A percentile compares a stretch with the other conserved stretches of the same genome.
Evolutionary conservation across 2,797 vertebrate species (phyloP).

Genomic region (Zenarchopterus dispar): DNA sequence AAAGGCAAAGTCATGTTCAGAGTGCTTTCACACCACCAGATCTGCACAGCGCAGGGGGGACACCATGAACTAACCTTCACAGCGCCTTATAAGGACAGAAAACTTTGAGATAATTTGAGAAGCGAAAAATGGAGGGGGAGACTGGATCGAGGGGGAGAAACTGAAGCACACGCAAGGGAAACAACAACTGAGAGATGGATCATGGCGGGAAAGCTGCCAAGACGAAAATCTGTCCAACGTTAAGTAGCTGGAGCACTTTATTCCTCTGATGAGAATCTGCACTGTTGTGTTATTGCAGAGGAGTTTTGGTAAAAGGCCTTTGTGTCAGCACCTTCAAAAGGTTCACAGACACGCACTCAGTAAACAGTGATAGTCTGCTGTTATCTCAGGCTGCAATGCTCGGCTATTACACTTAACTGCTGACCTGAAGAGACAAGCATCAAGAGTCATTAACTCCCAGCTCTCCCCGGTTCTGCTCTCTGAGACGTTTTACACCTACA

Average conservation of each 20-base stretch:
- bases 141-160: slow-evolving; percentile 18
- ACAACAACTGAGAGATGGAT: slow-evolving; percentile 25
- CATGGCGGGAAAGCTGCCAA: slow-evolving; percentile 29
- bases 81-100: slow-evolving; percentile 1
- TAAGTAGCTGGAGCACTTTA: slow-evolving; percentile 26
- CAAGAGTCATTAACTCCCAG: slow-evolving; percentile 31
- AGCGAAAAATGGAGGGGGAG: slow-evolving; percentile 10
- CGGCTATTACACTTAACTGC: slow-evolving; percentile 55
- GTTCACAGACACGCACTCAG: slow-evolving; percentile 8
- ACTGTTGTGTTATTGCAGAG: slow-evolving; percentile 39
- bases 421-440: slow-evolving; percentile 55
- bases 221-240: slow-evolving; percentile 27
- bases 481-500: slow-evolving; percentile 14
- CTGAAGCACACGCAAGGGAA: slow-evolving; percentile 28
- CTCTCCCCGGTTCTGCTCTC: slow-evolving; percentile 13
- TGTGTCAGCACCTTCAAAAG: slow-evolving; percentile 42
- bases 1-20: slow-evolving; percentile 6
- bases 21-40: slow-evolving; percentile 17
- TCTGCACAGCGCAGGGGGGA: not conserved
- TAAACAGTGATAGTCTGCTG: not conserved
- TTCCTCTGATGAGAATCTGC: slow-evolving; percentile 48
- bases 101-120: slow-evolving; percentile 32
- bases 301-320: slow-evolving; percentile 25
- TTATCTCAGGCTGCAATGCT: slow-evolving; percentile 36
- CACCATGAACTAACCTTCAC: slow-evolving; percentile 3